A percentile compares a stretch with the other conserved stretches of the same genome.
Conservation (phyloP, 1,140 invertebrate genomes). For the Lamellibrachia luymesi region DNA sequence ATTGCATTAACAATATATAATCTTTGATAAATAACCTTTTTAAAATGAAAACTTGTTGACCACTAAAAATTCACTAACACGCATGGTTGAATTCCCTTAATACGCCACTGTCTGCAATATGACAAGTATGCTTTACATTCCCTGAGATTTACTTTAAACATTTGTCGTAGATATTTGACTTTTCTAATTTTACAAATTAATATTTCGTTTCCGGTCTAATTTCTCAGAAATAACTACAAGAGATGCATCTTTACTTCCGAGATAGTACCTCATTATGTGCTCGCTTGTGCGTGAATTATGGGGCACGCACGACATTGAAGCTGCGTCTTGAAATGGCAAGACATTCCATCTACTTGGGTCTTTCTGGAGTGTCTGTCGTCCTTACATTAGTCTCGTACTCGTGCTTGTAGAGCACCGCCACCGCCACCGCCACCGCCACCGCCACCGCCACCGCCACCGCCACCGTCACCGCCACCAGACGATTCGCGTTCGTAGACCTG, state of each 20-base stretch:
- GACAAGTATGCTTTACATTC: not conserved
- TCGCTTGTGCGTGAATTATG: not conserved
- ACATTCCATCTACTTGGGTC: not conserved
- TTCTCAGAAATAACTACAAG: not conserved
- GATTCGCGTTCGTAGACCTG: not conserved
- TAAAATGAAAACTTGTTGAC: too few relatives aligned
- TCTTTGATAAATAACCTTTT: too few relatives aligned
- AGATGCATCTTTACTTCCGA: not conserved
- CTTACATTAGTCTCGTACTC: not conserved
- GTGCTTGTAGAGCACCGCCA: not conserved
- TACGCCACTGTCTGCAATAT: not conserved
- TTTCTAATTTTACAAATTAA: not conserved
- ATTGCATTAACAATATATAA: too few relatives aligned
- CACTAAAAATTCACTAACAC: too few relatives aligned
- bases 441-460: too few relatives aligned
- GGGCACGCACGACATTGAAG: not conserved
- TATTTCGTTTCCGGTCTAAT: not conserved
- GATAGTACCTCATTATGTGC: not conserved
- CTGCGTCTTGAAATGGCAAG: not conserved
- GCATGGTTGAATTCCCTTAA: not conserved
- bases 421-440: too few relatives aligned
- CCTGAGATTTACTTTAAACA: not conserved
- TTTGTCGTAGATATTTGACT: not conserved
- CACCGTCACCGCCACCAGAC: too few relatives aligned
- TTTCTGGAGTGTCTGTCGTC: not conserved